phyloP scores from a whole-genome alignment of 2,797 vertebrate genomes.

The Acropternis orthonyx region DNA sequence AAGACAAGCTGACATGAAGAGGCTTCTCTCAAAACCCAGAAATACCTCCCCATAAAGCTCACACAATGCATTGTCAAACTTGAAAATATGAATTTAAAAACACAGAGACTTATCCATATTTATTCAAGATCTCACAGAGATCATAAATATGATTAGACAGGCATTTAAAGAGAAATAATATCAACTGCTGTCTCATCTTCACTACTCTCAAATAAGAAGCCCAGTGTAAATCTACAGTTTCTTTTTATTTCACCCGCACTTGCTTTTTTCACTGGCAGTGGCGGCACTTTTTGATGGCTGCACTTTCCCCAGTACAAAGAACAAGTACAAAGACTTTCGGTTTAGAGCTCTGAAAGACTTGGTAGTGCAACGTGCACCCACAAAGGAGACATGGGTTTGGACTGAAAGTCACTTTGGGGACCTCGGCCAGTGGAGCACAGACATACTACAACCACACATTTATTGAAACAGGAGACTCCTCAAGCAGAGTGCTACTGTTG shows the following conservation, averaged over 20 bases:
- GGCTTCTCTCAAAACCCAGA: background rate
- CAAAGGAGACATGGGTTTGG: conserved; percentile 49
- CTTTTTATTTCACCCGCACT: background rate
- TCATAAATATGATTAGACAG: background rate
- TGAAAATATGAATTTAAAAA: conserved; percentile 39
- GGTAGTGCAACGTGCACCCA: background rate
- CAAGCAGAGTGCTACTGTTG: conserved; percentile 1
- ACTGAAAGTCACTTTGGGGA: conserved; percentile 40
- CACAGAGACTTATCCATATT: conserved; percentile 8
- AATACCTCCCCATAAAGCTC: background rate
- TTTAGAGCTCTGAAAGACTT: conserved; percentile 5
- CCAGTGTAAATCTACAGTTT: background rate
- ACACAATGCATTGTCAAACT: background rate
- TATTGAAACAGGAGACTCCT: conserved; percentile 53
- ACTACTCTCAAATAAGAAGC: background rate
- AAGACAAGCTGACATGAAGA: background rate
- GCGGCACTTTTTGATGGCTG: background rate
- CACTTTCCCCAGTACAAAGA: conserved; percentile 1
- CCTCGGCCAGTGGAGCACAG: conserved; percentile 36
- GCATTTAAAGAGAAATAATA: conserved; percentile 11
- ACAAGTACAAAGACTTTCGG: no score
- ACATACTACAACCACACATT: conserved; percentile 33
- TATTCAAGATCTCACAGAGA: conserved; percentile 24
- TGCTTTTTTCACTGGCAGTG: background rate
- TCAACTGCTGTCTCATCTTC: conserved; percentile 11